Base-by-base conservation (phyloP, 1,140 invertebrate species). In the Thaumatotibia leucotreta region DNA sequence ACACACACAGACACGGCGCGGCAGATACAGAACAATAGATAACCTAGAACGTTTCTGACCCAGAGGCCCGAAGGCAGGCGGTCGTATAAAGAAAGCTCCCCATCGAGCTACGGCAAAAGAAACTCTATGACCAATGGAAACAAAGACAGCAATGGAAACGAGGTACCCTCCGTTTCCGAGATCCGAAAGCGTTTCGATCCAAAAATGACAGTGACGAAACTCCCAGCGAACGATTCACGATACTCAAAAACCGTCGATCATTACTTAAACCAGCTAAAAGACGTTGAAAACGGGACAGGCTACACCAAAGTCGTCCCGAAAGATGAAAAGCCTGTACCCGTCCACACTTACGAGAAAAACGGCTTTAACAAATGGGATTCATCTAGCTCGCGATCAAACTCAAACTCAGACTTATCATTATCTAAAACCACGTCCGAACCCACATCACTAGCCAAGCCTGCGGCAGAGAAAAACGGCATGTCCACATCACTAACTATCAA, bases 71-170 rank as follows among this genome's bases (percentile, higher is more conserved):
- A 86, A 83, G 72, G 83, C 72, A 78, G 88, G 80, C 79, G 79
- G 66, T 64, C 65, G 2, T 86, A 85, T 74, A 89, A 89, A 73
- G 83, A 88, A 64, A 76, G 74, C 50, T 91, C 83, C 58, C 85
- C 79, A 65, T 80, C 79, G 10, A 73, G 77, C 68, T 84, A 84
- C 82, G 77, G 71, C 72, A 89, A 87, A 72, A 69, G 83, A 27
- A 79, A 75, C 69, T 88, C 86, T 1, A 79, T 86, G 76, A 67
- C 79, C 4, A 91, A 91, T 64, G 88, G 88, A 10, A 70, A 80
- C 0, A 88, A 85, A 49, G 93, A 93, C 76, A 92, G 84, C 64
- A 93, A 93, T 73, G 92, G 92, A 8, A 93, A 93, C 73, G 90
- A 91, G 65, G 84, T 92, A 64, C 88, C 91, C 14, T 91, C 92